Percentiles rank a stretch among this genome's conserved stretches.
These are phyloP conservation scores for Erpornis zantholeuca DNA, from an alignment of 2,113 vertebrate species.

Conservation along the genomic window DNA sequence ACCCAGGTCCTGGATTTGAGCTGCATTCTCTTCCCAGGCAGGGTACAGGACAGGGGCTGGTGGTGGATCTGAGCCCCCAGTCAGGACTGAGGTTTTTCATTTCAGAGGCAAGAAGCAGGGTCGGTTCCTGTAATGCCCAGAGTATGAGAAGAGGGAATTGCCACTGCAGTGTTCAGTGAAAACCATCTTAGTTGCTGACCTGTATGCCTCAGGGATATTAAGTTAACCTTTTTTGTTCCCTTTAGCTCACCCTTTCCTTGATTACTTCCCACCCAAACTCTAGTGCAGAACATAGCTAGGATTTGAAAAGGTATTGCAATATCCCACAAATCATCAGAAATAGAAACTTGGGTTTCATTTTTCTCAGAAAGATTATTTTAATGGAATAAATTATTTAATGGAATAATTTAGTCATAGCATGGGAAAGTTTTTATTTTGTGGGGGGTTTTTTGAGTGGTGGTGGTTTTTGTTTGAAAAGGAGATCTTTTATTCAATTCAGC, in stretches of 20 bases:
- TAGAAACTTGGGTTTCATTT: background rate
- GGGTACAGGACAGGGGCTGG: background rate
- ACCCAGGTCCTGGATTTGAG: background rate
- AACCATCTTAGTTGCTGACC: background rate
- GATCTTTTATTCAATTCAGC: background rate
- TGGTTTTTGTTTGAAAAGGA: background rate
- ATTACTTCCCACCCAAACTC: background rate
- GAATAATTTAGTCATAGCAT: background rate
- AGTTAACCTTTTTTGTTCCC: background rate
- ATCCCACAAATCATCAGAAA: background rate
- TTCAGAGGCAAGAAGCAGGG: background rate
- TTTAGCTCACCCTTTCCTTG: background rate
- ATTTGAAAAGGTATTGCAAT: background rate
- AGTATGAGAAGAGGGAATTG: background rate
- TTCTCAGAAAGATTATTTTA: background rate
- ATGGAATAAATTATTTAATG: background rate
- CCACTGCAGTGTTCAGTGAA: background rate
- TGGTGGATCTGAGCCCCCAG: background rate
- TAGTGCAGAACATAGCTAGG: background rate
- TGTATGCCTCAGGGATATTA: background rate
- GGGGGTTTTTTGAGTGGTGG: accelerated
- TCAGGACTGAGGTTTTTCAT: background rate
- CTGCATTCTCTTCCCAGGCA: background rate
- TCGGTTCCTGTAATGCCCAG: background rate
- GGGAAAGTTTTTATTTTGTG: background rate